Evolutionary conservation across 2,113 vertebrate species (phyloP).

Genomic region (Phaethon lepturus): DNA sequence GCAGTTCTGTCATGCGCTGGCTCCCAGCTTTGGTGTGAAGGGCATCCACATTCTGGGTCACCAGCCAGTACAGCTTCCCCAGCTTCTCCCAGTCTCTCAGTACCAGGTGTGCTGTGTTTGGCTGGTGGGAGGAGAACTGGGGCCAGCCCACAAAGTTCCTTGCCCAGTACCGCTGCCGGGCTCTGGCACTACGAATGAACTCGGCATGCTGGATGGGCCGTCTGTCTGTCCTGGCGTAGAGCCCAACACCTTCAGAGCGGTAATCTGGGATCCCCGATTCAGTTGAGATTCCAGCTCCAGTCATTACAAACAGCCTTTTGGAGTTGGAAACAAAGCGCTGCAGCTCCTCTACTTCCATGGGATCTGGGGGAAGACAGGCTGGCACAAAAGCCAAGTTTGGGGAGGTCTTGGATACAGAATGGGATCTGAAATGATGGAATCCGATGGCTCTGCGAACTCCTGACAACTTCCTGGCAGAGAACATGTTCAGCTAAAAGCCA

Average conservation of each 20-base stretch:
- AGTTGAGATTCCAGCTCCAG: constrained; percentile 92
- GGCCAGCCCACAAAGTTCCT: constrained; percentile 96
- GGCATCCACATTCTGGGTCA: constrained; percentile 96
- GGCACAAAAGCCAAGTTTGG: constrained; percentile 82
- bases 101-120: constrained; percentile 85
- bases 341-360: constrained; percentile 78
- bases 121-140: constrained; percentile 88
- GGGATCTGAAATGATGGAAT: background rate
- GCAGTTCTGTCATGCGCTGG: constrained; percentile 87
- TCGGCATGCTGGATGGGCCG: constrained; percentile 88
- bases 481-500: constrained; percentile 26
- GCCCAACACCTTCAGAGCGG: constrained; percentile 90
- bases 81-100: constrained; percentile 86
- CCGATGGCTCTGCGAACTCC: background rate
- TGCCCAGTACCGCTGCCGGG: constrained; percentile 95
- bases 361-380: constrained; percentile 79
- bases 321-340: constrained; percentile 84
- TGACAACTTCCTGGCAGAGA: background rate
- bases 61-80: constrained; percentile 92
- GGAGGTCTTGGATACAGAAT: background rate
- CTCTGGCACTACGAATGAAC: constrained; percentile 82
- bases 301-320: constrained; percentile 87
- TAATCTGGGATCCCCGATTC: constrained; percentile 98
- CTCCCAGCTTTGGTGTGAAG: constrained; percentile 93
- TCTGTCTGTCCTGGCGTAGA: constrained; percentile 88